phyloP scores from a whole-genome alignment of 2,797 vertebrate genomes.

The Chloroceryle amazona region DNA sequence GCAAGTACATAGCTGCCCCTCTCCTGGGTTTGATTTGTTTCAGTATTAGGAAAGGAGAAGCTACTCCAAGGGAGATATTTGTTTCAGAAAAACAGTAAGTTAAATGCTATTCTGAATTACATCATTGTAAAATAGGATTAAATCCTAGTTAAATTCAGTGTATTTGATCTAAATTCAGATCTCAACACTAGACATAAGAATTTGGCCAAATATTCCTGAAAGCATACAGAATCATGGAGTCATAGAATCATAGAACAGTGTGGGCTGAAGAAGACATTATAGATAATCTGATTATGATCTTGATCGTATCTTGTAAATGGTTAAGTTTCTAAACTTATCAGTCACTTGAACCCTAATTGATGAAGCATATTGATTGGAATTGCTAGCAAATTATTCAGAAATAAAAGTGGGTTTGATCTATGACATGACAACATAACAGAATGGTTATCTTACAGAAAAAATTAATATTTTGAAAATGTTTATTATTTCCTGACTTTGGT shows the following conservation, averaged over 20 bases:
- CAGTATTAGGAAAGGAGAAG: background rate
- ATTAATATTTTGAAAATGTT: background rate
- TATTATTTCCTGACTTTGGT: background rate
- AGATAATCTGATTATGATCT: background rate
- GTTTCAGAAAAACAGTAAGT: background rate
- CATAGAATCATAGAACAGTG: background rate
- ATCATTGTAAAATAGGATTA: background rate
- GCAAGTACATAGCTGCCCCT: background rate
- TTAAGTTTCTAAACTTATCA: background rate
- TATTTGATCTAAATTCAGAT: background rate
- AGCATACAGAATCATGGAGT: background rate
- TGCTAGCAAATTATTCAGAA: background rate
- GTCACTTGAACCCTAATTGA: background rate
- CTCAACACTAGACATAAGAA: background rate
- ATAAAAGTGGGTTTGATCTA: background rate
- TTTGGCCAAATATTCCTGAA: background rate
- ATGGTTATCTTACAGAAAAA: background rate
- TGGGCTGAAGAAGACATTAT: background rate
- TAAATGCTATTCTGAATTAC: background rate
- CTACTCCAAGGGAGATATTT: background rate
- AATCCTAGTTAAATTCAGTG: background rate
- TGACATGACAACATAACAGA: background rate
- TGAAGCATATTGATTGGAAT: conserved; percentile 5
- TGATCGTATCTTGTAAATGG: background rate
- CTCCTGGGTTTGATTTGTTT: background rate